phyloP scores from a whole-genome alignment of 2,797 vertebrate genomes.

The Macropodus opercularis region DNA sequence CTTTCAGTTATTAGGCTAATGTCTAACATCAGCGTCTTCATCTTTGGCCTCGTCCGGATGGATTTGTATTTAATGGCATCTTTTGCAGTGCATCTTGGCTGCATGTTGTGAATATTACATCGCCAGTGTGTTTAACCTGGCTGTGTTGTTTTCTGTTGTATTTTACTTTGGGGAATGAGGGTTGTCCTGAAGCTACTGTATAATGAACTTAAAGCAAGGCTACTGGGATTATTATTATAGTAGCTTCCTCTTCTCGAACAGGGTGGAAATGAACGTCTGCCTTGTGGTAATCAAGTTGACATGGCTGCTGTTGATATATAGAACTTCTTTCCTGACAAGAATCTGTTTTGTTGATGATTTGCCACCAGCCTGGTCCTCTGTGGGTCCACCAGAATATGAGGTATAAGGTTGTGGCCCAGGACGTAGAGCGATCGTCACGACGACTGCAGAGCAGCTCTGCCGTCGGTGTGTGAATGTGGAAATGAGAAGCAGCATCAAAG shows the following conservation, averaged over 20 bases:
- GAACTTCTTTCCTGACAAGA: too few species aligned
- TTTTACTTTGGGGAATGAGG: background rate
- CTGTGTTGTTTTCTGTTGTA: conserved; percentile 3
- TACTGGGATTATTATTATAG: background rate
- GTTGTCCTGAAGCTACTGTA: conserved; percentile 12
- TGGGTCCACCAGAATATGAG: too few species aligned
- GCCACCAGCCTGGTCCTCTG: too few species aligned
- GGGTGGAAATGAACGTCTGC: background rate
- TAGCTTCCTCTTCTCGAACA: conserved; percentile 10
- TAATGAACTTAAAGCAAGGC: conserved; percentile 25
- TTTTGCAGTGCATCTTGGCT: conserved; percentile 21
- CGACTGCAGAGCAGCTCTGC: too few species aligned
- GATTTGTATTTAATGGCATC: conserved; percentile 15
- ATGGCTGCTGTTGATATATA: background rate
- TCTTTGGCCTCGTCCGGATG: conserved; percentile 28
- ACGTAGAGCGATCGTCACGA: too few species aligned
- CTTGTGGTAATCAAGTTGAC: background rate
- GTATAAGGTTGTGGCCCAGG: too few species aligned
- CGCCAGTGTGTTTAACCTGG: background rate
- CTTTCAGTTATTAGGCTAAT: conserved; percentile 46
- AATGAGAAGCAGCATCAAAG: too few species aligned
- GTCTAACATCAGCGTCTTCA: conserved; percentile 29
- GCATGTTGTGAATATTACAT: background rate
- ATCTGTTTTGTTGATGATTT: too few species aligned
- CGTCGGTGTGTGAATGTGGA: too few species aligned